phyloP scores from a whole-genome alignment of 2,888 invertebrate species.

The Diadegma fenestrale region DNA sequence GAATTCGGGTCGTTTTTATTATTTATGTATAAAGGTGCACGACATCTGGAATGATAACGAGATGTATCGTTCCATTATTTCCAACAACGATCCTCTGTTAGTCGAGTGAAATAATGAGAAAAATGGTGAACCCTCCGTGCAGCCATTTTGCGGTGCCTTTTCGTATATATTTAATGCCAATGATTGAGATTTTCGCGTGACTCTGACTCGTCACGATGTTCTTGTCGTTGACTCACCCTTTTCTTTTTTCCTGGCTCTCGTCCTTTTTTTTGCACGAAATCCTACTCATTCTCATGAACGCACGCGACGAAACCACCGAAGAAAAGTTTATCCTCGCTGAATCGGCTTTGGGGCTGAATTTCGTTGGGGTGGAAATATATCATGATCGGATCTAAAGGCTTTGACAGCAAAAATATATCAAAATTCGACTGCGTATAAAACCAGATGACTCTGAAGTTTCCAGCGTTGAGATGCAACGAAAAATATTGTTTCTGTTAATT shows the following conservation, averaged over 20 bases:
- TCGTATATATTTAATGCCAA: conserved; percentile 54
- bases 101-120: conserved; percentile 36
- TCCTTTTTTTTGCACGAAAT: conserved; percentile 37
- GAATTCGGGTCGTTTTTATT: background rate
- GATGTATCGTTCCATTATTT: conserved; percentile 37
- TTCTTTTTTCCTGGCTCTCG: background rate
- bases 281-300: conserved; percentile 45
- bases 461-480: too few species aligned
- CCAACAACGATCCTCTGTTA: conserved; percentile 21
- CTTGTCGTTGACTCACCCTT: conserved; percentile 34
- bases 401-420: background rate
- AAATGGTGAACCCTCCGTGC: conserved; percentile 12
- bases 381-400: background rate
- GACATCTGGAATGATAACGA: background rate
- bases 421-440: background rate
- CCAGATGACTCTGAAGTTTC: too few species aligned
- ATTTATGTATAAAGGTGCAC: background rate
- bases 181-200: conserved; percentile 63
- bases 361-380: conserved; percentile 1
- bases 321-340: conserved; percentile 35
- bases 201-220: conserved; percentile 53
- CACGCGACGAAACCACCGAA: conserved; percentile 49
- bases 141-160: conserved; percentile 27
- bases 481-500: too few species aligned
- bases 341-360: conserved; percentile 37